Base-by-base conservation (phyloP, 2,797 vertebrate species). In the Bufotes viridis region DNA sequence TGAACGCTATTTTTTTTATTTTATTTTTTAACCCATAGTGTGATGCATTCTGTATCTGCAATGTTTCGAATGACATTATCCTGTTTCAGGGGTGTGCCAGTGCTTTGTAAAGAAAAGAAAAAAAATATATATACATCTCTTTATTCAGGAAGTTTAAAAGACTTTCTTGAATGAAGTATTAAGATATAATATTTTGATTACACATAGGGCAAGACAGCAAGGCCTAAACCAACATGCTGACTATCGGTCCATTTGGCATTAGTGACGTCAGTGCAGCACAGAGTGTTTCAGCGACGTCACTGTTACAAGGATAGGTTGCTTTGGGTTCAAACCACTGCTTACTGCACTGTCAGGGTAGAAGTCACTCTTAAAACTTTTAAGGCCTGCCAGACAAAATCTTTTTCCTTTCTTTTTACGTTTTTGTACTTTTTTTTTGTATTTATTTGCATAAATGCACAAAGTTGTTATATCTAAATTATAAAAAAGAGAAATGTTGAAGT, bases 381-480 rank as follows among this genome's bases (percentile, higher is more conserved):
- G 2, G 87, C 93, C 92, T 92, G 91, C 92, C 93, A 78, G 92
- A 92, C 93, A 92, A 91, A 91, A 93, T 22, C 92, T 90, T 80
- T 76, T 90, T 87, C 88, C 49, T 89, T 92, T 90, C 91, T 92
- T 84, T 88, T 84, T 84, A 81, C n/a, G 70, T 89, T 81, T 55
- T 75, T 87, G 72, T 81, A 87, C 42, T 60, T 92, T 89, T 34
- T 95, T 95, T 78, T 78, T 24, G 51, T 95, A 95, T 95, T 96
- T 96, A 96, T 96, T 96, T 96, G 95, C 95, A 95, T 94, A 96
- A 92, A 94, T 90, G 93, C 95, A 95, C 94, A 95, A 93, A 94
- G 94, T 90, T 95, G 94, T 94, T 95, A 94, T 96, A 95, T 94
- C 94, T 95, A 96, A 95, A 95, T 96, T 95, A 96, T 95, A 94